These are phyloP conservation scores for Gnathonemus longibarbis DNA, from an alignment of 2,113 vertebrate species.

Conservation along the genomic window DNA sequence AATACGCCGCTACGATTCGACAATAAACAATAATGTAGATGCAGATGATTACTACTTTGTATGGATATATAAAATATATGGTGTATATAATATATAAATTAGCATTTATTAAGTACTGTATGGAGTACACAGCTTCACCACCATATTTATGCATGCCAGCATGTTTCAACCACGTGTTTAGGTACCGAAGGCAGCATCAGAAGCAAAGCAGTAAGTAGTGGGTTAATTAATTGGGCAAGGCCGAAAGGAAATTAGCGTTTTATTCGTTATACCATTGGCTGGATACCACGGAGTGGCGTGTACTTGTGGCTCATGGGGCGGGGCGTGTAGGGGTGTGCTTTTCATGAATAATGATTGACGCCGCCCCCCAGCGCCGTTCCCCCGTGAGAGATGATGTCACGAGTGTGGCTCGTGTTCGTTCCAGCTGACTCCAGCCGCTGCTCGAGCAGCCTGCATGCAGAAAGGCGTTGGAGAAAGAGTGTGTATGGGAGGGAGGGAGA, in stretches of 20 bases:
- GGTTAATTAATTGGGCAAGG: conserved; percentile 15
- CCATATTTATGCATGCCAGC: conserved; percentile 31
- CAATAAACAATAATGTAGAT: background rate
- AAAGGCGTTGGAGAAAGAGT: conserved; percentile 30
- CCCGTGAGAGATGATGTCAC: conserved; percentile 67
- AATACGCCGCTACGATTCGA: background rate
- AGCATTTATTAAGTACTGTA: background rate
- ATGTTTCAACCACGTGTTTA: conserved; percentile 16
- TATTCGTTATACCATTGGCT: conserved; percentile 34
- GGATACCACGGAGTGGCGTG: background rate
- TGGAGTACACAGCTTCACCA: background rate
- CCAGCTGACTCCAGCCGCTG: conserved; percentile 59
- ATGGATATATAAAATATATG: background rate
- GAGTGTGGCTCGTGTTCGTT: conserved; percentile 65
- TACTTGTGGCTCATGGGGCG: conserved; percentile 4
- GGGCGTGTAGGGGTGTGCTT: conserved; percentile 14
- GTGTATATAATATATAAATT: background rate
- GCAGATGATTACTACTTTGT: background rate
- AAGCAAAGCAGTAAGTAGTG: conserved; percentile 13
- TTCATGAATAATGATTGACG: conserved; percentile 41
- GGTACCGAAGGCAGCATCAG: background rate
- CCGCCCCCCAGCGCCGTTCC: conserved; percentile 51
- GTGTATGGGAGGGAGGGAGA: conserved; percentile 34
- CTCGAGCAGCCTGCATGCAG: conserved; percentile 22
- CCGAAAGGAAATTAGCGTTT: background rate